phyloP scores from a whole-genome alignment of 2,888 invertebrate species.

The Heliconius erato region DNA sequence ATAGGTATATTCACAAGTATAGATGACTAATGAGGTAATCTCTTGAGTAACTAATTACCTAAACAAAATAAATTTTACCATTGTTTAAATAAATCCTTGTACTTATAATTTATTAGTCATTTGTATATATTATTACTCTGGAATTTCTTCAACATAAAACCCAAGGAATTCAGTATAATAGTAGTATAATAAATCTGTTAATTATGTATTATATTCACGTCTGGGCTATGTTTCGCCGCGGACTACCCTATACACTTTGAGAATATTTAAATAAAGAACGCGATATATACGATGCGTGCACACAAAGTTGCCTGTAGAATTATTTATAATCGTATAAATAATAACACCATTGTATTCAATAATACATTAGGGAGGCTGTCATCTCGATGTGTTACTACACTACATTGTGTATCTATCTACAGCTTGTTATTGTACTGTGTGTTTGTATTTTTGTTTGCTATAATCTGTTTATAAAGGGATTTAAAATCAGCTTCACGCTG shows the following conservation, averaged over 20 bases:
- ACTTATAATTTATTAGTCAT: conserved; percentile 9
- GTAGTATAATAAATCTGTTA: conserved; percentile 63
- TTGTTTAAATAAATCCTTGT: conserved; percentile 9
- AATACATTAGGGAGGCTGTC: conserved; percentile 51
- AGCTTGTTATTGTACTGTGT: not conserved
- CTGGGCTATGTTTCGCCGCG: conserved; percentile 60
- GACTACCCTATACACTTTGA: conserved; percentile 63
- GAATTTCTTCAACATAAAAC: conserved; percentile 42
- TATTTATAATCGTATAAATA: conserved; percentile 56
- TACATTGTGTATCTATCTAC: not conserved
- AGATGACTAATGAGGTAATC: not conserved
- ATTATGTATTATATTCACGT: conserved; percentile 67
- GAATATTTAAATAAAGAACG: conserved; percentile 68
- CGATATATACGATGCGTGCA: conserved; percentile 54
- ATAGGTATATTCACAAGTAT: no score
- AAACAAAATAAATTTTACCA: not conserved
- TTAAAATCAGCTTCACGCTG: no score
- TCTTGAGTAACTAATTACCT: not conserved
- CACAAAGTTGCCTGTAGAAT: conserved; percentile 56
- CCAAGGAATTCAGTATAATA: conserved; percentile 62
- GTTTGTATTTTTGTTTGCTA: not conserved
- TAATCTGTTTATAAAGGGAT: not conserved
- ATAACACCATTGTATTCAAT: conserved; percentile 51
- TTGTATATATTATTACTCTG: conserved; percentile 15
- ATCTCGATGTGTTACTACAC: conserved; percentile 41